Percentiles rank a stretch among this genome's conserved stretches.
phyloP scores from a whole-genome alignment of 1,140 invertebrate genomes.

The Leptinotarsa lineolata region DNA sequence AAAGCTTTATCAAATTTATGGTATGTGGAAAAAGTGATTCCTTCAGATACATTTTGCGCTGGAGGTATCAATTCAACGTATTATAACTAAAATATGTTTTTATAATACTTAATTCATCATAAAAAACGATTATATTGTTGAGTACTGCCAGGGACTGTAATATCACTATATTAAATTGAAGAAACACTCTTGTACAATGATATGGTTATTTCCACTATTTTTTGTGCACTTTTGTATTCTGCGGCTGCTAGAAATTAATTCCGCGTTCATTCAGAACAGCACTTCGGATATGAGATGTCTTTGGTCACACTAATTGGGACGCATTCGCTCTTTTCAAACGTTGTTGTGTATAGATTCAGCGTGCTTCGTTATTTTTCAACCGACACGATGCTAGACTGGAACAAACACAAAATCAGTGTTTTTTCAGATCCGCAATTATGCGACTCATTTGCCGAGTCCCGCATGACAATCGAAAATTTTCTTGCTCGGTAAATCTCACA shows the following conservation, averaged over 20 bases:
- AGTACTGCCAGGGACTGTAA: no score
- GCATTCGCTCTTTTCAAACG: constrained; percentile 5
- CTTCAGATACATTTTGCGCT: no score
- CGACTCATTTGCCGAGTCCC: background rate
- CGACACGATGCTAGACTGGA: background rate
- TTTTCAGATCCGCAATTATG: background rate
- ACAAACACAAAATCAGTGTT: constrained; percentile 1
- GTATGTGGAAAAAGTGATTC: no score
- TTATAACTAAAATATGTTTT: no score
- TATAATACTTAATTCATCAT: no score
- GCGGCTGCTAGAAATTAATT: constrained; percentile 1
- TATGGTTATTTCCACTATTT: background rate
- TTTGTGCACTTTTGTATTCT: background rate
- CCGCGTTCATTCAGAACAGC: background rate
- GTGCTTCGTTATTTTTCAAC: constrained; percentile 1
- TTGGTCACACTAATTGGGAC: constrained; percentile 5
- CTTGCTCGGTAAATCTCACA: no score
- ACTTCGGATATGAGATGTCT: constrained; percentile 5
- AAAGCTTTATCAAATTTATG: no score
- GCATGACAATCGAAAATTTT: no score
- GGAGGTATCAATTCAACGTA: no score
- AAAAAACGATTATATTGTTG: no score
- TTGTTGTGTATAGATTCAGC: background rate
- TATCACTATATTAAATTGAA: no score
- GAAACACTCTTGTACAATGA: background rate